Base-by-base conservation (phyloP, 2,797 vertebrate species). In the Masticophis lateralis region DNA sequence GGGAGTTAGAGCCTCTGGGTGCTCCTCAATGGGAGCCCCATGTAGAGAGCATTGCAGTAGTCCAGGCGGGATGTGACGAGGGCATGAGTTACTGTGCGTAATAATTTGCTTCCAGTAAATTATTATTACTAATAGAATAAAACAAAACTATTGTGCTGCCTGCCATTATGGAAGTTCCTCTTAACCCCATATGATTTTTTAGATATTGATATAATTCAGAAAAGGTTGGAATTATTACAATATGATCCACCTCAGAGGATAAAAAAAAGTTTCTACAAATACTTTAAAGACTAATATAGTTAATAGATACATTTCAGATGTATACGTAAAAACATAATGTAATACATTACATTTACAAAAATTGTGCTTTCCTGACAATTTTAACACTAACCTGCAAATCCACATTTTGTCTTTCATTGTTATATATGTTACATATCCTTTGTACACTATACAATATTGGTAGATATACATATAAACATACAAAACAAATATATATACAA, bases 331-430 rank as follows among this genome's bases (percentile, higher is more conserved):
- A 79, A 27, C 25, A 27, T 61, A 61, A 79, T 79, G 18, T 10
- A 79, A 43, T 43, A 79, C 3, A 94, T 96, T 95, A 96, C 96
- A 93, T 83, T 10, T 94, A 86, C 87, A 93, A 94, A 88, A 95
- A 97, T 95, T 53, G 28, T 95, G 47, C 95, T 96, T 95, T 96
- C 95, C 89, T 94, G 95, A 94, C 92, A 93, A 37, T 43, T 74
- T 79, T 79, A 79, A 90, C 18, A 18, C 16, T 95, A 92, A 89
- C 91, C 79, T 91, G 87, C 92, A 91, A 56, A 96, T n/a, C 0
- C 86, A 55, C 90, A 89, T 94, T 94, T 93, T 79, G 57, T 92
- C 69, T 91, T 32, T 32, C 56, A 7, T 43, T 93, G 12, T 66
- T 59, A 93, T 25, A 51, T 91, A 69, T 32, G 16, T 14, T 32